phyloP scores from a whole-genome alignment of 2,797 vertebrate genomes.

The Peromyscus attwateri region DNA sequence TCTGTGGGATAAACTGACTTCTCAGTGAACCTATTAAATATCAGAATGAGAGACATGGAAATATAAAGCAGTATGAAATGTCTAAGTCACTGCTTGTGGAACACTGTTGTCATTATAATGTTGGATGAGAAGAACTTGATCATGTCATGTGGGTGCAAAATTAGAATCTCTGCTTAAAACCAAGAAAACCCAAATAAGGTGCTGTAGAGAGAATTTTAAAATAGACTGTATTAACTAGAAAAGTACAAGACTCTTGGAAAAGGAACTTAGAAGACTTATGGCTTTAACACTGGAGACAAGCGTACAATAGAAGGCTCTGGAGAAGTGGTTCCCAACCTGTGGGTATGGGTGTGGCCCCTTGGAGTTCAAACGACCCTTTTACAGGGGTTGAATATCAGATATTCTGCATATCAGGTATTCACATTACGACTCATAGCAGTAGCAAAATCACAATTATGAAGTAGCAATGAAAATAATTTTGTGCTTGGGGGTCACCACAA shows the following conservation, averaged over 20 bases:
- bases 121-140: conserved; percentile 31
- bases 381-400: background rate
- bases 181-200: conserved; percentile 33
- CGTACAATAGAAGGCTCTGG: background rate
- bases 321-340: background rate
- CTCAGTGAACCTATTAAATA: background rate
- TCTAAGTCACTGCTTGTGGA: background rate
- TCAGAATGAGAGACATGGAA: conserved; percentile 49
- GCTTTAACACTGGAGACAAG: background rate
- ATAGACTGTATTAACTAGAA: conserved; percentile 4
- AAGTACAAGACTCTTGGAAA: conserved; percentile 58
- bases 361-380: background rate
- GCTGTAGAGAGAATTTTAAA: conserved; percentile 36
- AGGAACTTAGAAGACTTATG: conserved; percentile 27
- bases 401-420: background rate
- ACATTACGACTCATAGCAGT: background rate
- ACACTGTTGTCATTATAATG: background rate
- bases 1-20: conserved; percentile 57
- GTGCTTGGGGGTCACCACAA: background rate
- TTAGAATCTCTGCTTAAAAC: conserved; percentile 67
- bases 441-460: background rate
- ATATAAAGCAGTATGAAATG: background rate
- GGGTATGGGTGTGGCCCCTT: background rate
- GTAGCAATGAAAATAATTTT: background rate
- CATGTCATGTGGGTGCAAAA: background rate